A percentile compares a stretch with the other conserved stretches of the same genome.
Conservation (phyloP, 2,797 vertebrate genomes). For the Halcyon leucocephala region DNA sequence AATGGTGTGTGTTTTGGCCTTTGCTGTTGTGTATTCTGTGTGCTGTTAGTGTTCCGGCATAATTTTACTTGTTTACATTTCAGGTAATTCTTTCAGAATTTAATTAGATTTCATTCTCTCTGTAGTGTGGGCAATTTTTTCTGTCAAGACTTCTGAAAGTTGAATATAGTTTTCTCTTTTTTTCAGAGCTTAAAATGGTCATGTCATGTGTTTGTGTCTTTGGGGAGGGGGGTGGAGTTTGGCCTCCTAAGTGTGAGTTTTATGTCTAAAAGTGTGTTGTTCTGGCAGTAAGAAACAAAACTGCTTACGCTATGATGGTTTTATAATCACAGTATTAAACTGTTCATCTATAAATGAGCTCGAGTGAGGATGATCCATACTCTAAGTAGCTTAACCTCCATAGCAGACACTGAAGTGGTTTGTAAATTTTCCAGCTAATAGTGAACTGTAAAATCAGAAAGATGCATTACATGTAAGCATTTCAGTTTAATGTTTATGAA, state of each 20-base stretch:
- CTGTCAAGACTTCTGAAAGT: neutral
- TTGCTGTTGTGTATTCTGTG: constrained; percentile 13
- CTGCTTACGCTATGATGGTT: constrained; percentile 39
- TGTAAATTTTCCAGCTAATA: constrained; percentile 31
- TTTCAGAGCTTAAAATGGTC: neutral
- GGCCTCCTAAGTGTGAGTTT: neutral
- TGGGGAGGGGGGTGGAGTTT: neutral
- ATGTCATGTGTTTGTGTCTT: neutral
- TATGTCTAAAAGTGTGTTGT: neutral
- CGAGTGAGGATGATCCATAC: constrained; percentile 62
- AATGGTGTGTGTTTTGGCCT: constrained; percentile 44
- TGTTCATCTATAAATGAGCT: constrained; percentile 65
- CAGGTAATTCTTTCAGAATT: constrained; percentile 38
- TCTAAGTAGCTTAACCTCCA: constrained; percentile 59
- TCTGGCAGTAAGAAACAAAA: constrained; percentile 30
- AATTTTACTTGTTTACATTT: constrained; percentile 19
- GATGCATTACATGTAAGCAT: rapidly evolving
- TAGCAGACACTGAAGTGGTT: neutral
- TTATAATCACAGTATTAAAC: constrained; percentile 48
- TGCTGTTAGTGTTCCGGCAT: constrained; percentile 15
- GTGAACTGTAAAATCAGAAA: neutral
- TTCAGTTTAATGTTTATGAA: neutral
- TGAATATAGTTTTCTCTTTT: neutral
- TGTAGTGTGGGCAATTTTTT: neutral
- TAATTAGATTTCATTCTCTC: neutral